These are phyloP conservation scores for Luperina nickerlii DNA, from an alignment of 2,888 invertebrate genomes.

Conservation along the genomic window DNA sequence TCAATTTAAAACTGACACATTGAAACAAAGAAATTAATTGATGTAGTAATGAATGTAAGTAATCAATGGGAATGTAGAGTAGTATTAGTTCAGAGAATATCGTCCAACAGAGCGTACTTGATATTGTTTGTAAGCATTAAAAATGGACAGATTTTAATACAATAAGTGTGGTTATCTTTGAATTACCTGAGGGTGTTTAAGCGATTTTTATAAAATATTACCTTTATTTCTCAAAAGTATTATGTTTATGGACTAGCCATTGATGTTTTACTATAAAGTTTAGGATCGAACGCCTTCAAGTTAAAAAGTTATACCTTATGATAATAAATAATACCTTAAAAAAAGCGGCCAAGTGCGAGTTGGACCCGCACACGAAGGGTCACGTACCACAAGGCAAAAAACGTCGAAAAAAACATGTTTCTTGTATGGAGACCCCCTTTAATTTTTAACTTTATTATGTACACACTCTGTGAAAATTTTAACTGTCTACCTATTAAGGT, in stretches of 20 bases:
- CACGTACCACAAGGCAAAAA: too few species aligned
- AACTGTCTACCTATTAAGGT: too few species aligned
- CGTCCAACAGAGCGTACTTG: neutral
- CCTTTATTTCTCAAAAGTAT: neutral
- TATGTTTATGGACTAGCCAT: neutral
- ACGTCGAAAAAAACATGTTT: too few species aligned
- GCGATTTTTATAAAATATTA: neutral
- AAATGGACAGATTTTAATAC: neutral
- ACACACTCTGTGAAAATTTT: too few species aligned
- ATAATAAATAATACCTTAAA: neutral
- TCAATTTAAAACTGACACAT: slow-evolving; percentile 88
- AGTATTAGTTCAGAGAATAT: slow-evolving; percentile 63
- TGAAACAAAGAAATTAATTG: slow-evolving; percentile 90
- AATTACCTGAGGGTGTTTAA: neutral
- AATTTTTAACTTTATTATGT: too few species aligned
- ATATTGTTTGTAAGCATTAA: neutral
- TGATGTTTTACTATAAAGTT: neutral
- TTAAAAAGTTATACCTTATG: neutral
- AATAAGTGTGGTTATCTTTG: neutral
- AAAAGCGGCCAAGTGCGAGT: too few species aligned
- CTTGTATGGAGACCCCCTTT: too few species aligned
- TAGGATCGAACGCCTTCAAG: neutral
- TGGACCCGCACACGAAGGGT: too few species aligned
- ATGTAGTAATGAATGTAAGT: slow-evolving; percentile 87
- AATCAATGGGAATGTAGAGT: slow-evolving; percentile 81